These are phyloP conservation scores for Ptilodon capucinus DNA, from an alignment of 2,888 invertebrate genomes.

Conservation along the genomic window DNA sequence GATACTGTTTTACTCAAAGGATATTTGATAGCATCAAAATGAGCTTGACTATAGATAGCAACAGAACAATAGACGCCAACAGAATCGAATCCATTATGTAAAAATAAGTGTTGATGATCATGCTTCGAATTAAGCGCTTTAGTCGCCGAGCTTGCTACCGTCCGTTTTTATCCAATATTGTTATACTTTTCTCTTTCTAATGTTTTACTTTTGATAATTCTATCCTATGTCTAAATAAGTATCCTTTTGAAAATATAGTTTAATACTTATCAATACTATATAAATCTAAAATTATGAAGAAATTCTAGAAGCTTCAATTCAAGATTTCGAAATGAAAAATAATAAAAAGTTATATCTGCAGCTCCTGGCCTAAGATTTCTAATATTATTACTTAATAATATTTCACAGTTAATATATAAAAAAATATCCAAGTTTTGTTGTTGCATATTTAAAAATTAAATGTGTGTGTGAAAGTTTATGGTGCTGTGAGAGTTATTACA, in stretches of 20 bases:
- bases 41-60: too few species aligned
- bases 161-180: slow-evolving; percentile 58
- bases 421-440: slow-evolving; percentile 5
- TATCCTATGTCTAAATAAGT: slow-evolving; percentile 10
- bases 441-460: slow-evolving; percentile 1
- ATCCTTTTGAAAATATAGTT: too few species aligned
- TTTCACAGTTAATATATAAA: slow-evolving; percentile 24
- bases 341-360: slow-evolving; percentile 5
- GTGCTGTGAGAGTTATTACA: slow-evolving; percentile 13
- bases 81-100: too few species aligned
- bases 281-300: slow-evolving; percentile 9
- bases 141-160: slow-evolving; percentile 68
- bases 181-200: slow-evolving; percentile 31
- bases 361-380: slow-evolving; percentile 23
- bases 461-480: slow-evolving; percentile 19
- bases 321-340: slow-evolving; percentile 8
- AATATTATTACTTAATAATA: too few species aligned
- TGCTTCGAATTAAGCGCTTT: slow-evolving; percentile 14
- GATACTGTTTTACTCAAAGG: too few species aligned
- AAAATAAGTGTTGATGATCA: too few species aligned
- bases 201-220: slow-evolving; percentile 26
- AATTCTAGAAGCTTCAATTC: slow-evolving; percentile 18
- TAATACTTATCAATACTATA: too few species aligned
- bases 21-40: too few species aligned
- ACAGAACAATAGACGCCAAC: too few species aligned